Base-by-base conservation (phyloP, 1,140 invertebrate genomes). In the Musca vetustissima region DNA sequence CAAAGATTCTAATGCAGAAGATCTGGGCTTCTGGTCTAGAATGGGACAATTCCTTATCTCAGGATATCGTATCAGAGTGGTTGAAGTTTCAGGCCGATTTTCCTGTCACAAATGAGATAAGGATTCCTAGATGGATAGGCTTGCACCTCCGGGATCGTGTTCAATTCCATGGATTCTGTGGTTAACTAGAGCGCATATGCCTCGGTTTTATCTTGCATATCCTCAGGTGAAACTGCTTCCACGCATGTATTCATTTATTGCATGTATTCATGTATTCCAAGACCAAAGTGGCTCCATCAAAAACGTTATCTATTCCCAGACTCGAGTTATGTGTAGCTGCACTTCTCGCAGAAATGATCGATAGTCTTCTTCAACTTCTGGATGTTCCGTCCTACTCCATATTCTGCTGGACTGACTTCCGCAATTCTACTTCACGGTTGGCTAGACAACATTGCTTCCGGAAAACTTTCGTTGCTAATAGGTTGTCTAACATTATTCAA, bases 1-100 rank as follows among this genome's bases (percentile, higher is more conserved):
- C 76, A 13, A 85, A 86, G 74, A 78, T 85, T 0, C 67, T 85
- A 0, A 76, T 86, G 17, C 85, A 86, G 75, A 71, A 77, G 43
- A 50, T 86, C 4, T 84, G 84, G 83, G 22, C 75, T 14, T 7
- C 66, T 15, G 68, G 74, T 11, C 7, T 76, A 7, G 72, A 71
- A 4, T 85, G 83, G 84, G 84, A 85, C 68, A 72, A 80, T 15
- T 13, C 43, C 13, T n/a, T 82, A 6, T 66, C 75, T 14, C 4
- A 24, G 14, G 70, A 73, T 4, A 59, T 24, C 53, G 57, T 28
- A 8, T 32, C 11, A 24, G 22, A 22, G 2, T 55, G 52, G 52
- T 22, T 22, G 7, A 6, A 55, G 13, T 13, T 22, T 21, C 6
- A 22, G 13, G 13, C 11, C 7, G 52, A 55, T 22, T 22, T 55